A percentile compares a stretch with the other conserved stretches of the same genome.
Conservation (phyloP, 2,797 vertebrate genomes). For the Spinus olivaceus region DNA sequence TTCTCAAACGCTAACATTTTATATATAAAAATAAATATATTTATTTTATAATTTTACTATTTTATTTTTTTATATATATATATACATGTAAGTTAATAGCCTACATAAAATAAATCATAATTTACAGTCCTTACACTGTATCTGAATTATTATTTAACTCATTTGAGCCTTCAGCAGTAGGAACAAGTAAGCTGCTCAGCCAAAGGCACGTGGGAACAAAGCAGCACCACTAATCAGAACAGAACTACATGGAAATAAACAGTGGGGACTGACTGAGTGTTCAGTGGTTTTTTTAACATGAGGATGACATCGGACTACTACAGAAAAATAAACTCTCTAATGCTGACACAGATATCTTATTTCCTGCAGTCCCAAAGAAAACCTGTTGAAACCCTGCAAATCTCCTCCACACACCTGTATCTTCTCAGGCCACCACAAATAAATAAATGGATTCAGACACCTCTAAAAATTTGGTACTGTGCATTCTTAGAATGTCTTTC, state of each 20-base stretch:
- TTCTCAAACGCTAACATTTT: neutral
- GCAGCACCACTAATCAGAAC: neutral
- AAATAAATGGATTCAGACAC: neutral
- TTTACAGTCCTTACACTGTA: neutral
- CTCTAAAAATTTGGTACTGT: neutral
- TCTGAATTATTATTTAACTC: neutral
- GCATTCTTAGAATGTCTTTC: neutral
- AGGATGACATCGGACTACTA: neutral
- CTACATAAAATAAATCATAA: neutral
- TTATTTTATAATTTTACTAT: neutral
- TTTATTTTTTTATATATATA: rapidly evolving
- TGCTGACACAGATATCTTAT: neutral
- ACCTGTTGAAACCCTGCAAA: neutral
- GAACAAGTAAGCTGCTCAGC: neutral
- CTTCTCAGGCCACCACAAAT: neutral
- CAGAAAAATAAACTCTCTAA: neutral
- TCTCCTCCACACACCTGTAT: neutral
- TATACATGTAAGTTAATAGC: neutral
- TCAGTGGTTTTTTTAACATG: neutral
- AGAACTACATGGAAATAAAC: neutral
- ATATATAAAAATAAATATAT: neutral
- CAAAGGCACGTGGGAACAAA: neutral
- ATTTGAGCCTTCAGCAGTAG: neutral
- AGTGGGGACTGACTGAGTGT: neutral
- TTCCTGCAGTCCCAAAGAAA: neutral